Percentiles rank a stretch among this genome's conserved stretches.
These are phyloP conservation scores for Neoarius graeffei DNA, from an alignment of 2,113 vertebrate species.

Conservation along the genomic window DNA sequence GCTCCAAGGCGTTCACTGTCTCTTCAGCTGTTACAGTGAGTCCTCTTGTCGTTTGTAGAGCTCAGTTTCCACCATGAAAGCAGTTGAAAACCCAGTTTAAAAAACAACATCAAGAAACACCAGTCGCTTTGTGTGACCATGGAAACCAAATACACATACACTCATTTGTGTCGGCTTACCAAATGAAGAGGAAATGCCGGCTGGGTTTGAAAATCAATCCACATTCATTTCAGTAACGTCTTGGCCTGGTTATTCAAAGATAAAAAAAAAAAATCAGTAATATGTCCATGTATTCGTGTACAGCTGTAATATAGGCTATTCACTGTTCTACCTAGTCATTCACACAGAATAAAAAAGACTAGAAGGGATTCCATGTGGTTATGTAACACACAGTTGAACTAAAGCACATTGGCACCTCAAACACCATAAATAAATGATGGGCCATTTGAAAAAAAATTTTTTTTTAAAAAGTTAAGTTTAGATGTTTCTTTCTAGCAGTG, in stretches of 20 bases:
- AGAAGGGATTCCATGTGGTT: conserved; percentile 1
- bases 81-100: not conserved
- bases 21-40: not conserved
- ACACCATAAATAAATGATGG: conserved; percentile 7
- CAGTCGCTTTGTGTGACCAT: conserved; percentile 26
- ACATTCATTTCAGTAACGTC: not conserved
- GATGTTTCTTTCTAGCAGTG: not conserved
- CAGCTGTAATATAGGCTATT: not conserved
- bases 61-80: not conserved
- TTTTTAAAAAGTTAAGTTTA: not conserved
- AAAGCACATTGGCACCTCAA: not conserved
- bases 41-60: not conserved
- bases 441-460: not conserved
- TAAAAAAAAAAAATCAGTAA: not conserved
- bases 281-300: not conserved
- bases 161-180: conserved; percentile 17
- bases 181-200: conserved; percentile 37
- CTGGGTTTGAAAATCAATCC: conserved; percentile 15
- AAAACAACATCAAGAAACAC: conserved; percentile 26
- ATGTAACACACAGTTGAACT: not conserved
- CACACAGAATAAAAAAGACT: not conserved
- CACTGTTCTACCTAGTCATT: not conserved
- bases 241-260: not conserved
- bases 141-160: conserved; percentile 45
- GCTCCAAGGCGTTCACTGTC: conserved; percentile 8